Evolutionary conservation across 1,140 invertebrate genomes (phyloP), one percentile per base, ranked within the genome.

Genomic region (Drosophila burlai): DNA sequence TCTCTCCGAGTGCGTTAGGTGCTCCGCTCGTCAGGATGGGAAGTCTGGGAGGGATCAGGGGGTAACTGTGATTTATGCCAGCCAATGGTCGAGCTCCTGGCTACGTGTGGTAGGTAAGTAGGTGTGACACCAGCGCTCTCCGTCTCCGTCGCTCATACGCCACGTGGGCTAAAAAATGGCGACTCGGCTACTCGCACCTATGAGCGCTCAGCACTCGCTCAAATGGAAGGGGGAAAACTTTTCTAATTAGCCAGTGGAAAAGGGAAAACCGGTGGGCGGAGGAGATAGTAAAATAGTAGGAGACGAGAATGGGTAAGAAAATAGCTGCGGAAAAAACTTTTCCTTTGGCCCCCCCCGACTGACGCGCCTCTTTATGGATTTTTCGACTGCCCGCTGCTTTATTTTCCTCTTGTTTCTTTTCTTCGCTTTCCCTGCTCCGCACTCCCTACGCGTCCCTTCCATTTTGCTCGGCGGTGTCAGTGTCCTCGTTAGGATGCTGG

Each of bases 11-110:
- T 81, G 75, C 80, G 67, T 75, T 89, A 84, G 84, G 84, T 84
- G 84, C 77, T 79, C 60, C 24, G 26, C n/a, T 60, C 36, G 65
- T 59, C 61, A 74, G 78, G 58, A 63, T 65, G 40, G 43, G 45
- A 67, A 68, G 31, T 52, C 21, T 34, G 45, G 18, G 36, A n/a
- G 31, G 40, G 63, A 38, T 16, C 24, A 9, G 62, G 67, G 52
- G 74, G 61, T 52, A 64, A 79, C 75, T 71, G 85, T 92, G 91
- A 92, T 92, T 92, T 92, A 92, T 92, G 81, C 84, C 91, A 92
- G 78, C 91, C 91, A 92, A 92, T 92, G 91, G 91, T 92, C 89
- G 91, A 81, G 84, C 81, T 92, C 87, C 75, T 75, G 71, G 72
- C 49, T 64, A 75, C 71, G 72, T 75, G 55, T 61, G 64, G 68